A percentile compares a stretch with the other conserved stretches of the same genome.
Conservation (phyloP, 1,140 invertebrate species). For the Neotoxoptera formosana region DNA sequence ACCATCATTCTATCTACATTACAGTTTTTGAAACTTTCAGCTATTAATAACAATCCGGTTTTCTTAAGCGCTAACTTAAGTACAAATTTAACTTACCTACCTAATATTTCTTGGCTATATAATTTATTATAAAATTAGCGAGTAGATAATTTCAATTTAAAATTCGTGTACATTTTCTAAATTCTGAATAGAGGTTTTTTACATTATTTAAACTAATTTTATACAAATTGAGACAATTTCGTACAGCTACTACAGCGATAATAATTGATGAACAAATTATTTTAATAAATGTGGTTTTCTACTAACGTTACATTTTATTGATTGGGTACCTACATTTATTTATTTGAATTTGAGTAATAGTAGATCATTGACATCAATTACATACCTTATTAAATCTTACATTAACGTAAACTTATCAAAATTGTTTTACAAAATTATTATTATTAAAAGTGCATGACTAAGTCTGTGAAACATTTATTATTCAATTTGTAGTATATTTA, state of each 20-base stretch:
- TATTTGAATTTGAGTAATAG: background rate
- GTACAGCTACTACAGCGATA: background rate
- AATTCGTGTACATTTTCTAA: background rate
- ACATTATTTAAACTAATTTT: background rate
- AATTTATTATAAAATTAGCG: background rate
- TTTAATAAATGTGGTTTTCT: background rate
- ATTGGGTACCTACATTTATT: no score
- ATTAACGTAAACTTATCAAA: background rate
- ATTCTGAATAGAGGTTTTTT: background rate
- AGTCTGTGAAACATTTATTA: background rate
- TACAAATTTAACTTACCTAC: background rate
- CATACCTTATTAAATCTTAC: background rate
- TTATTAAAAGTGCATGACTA: background rate
- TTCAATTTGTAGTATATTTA: background rate
- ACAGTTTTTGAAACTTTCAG: background rate
- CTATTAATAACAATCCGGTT: background rate
- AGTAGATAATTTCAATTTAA: background rate
- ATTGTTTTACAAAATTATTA: background rate
- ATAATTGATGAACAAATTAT: background rate
- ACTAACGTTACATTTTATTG: background rate
- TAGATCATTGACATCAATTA: background rate
- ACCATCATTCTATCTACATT: background rate
- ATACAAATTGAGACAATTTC: background rate
- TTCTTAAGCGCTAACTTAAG: background rate
- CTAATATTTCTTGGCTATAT: background rate